These are phyloP conservation scores for Cyrtonyx montezumae DNA, from an alignment of 2,113 vertebrate species.

Conservation along the genomic window DNA sequence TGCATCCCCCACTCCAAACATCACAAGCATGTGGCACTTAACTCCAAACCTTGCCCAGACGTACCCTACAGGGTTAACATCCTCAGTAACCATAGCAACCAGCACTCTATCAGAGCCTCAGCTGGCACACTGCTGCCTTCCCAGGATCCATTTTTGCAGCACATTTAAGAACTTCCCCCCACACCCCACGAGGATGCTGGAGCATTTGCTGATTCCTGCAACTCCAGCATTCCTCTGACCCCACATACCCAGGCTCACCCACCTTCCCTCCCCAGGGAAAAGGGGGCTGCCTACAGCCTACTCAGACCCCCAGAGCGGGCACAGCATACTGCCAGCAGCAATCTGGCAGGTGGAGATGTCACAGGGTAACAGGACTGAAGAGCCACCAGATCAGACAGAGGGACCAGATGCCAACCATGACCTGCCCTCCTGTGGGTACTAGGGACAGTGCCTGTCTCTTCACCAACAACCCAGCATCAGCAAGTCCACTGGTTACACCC, in stretches of 20 bases:
- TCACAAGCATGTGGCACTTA: not conserved
- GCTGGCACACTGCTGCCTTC: conserved; percentile 31
- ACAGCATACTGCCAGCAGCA: not conserved
- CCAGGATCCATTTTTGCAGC: conserved; percentile 17
- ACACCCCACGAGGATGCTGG: not conserved
- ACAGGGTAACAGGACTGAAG: not conserved
- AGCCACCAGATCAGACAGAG: not conserved
- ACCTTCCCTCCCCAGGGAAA: not conserved
- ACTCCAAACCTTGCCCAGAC: not conserved
- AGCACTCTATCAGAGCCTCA: conserved; percentile 38
- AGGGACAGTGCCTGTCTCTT: not conserved
- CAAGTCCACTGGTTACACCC: not conserved
- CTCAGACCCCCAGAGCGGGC: not conserved
- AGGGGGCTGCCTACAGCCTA: not conserved
- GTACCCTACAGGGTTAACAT: conserved; percentile 45
- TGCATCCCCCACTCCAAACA: not conserved
- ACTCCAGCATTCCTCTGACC: not conserved
- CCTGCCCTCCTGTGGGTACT: not conserved
- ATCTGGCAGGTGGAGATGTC: not conserved
- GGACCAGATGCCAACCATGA: not conserved
- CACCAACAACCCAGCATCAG: not conserved
- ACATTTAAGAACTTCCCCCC: not conserved
- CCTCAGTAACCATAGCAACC: conserved; percentile 55
- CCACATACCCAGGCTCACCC: not conserved
- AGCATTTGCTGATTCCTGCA: not conserved